Percentiles rank a stretch among this genome's conserved stretches.
phyloP scores from a whole-genome alignment of 2,113 vertebrate species.

The Platichthys flesus region DNA sequence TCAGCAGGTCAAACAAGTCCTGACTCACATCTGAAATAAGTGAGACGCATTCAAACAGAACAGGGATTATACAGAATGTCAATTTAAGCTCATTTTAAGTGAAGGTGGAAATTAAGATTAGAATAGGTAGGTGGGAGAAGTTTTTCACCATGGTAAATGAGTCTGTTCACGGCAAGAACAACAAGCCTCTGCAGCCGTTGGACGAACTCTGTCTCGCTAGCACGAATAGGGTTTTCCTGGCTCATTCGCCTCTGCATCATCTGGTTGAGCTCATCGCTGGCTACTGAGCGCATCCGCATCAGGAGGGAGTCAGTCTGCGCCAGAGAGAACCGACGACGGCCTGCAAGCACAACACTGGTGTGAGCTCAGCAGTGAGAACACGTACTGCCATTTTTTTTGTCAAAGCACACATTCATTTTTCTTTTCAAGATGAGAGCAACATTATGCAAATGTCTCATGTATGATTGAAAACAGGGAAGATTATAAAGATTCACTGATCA shows the following conservation, averaged over 20 bases:
- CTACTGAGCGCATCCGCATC: slow-evolving; percentile 92
- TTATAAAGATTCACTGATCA: slow-evolving; percentile 36
- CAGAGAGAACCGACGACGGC: slow-evolving; percentile 86
- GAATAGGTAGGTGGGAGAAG: not conserved
- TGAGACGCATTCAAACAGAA: not conserved
- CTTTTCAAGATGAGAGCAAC: slow-evolving; percentile 21
- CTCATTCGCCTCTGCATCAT: slow-evolving; percentile 97
- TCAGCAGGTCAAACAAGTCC: slow-evolving; percentile 90
- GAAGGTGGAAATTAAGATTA: not conserved
- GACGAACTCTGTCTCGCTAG: slow-evolving; percentile 89
- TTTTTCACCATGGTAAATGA: slow-evolving; percentile 90
- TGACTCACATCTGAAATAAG: slow-evolving; percentile 84
- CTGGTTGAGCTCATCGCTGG: slow-evolving; percentile 91
- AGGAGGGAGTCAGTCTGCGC: slow-evolving; percentile 91
- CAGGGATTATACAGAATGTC: slow-evolving; percentile 2
- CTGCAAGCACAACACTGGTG: slow-evolving; percentile 67
- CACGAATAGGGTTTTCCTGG: slow-evolving; percentile 91
- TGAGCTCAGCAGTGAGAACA: not conserved
- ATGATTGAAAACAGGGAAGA: slow-evolving; percentile 28
- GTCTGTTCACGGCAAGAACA: slow-evolving; percentile 92
- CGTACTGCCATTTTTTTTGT: not conserved
- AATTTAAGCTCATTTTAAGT: not conserved
- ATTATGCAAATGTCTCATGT: slow-evolving; percentile 28
- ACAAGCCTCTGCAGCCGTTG: slow-evolving; percentile 93
- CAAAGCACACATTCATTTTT: not conserved